Percentiles rank a stretch among this genome's conserved stretches.
Conservation (phyloP, 2,888 invertebrate species). For the Thera britannica region DNA sequence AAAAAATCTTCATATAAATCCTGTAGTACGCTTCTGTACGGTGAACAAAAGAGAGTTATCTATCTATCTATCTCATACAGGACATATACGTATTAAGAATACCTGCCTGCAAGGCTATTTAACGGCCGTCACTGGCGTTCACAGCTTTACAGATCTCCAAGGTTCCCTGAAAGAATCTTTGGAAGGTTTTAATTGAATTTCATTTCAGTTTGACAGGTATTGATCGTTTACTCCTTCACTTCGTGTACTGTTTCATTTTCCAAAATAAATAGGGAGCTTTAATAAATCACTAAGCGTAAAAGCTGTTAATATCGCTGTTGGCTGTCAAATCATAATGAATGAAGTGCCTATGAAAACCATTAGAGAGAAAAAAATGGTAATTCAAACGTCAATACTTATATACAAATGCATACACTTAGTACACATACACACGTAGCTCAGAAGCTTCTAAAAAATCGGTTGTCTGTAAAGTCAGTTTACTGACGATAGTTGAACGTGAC, state of each 20-base stretch:
- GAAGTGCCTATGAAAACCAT: conserved; percentile 56
- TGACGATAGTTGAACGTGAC: too few species aligned
- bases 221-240: conserved; percentile 72
- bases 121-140: not conserved
- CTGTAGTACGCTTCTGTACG: too few species aligned
- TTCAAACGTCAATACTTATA: not conserved
- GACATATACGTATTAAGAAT: too few species aligned
- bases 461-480: too few species aligned
- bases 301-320: conserved; percentile 68
- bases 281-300: conserved; percentile 77
- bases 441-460: too few species aligned
- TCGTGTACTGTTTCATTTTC: conserved; percentile 67
- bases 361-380: conserved; percentile 35
- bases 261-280: conserved; percentile 67
- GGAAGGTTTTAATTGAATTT: conserved; percentile 75
- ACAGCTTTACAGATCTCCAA: not conserved
- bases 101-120: not conserved
- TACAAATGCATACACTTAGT: conserved; percentile 1
- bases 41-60: too few species aligned
- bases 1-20: too few species aligned
- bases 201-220: conserved; percentile 76
- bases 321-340: conserved; percentile 69
- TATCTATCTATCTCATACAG: too few species aligned
- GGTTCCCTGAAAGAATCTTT: conserved; percentile 64
- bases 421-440: too few species aligned